Evolutionary conservation across 1,140 invertebrate genomes (phyloP), one percentile per base, ranked within the genome.

Genomic region (Leptoteleia sp.): DNA sequence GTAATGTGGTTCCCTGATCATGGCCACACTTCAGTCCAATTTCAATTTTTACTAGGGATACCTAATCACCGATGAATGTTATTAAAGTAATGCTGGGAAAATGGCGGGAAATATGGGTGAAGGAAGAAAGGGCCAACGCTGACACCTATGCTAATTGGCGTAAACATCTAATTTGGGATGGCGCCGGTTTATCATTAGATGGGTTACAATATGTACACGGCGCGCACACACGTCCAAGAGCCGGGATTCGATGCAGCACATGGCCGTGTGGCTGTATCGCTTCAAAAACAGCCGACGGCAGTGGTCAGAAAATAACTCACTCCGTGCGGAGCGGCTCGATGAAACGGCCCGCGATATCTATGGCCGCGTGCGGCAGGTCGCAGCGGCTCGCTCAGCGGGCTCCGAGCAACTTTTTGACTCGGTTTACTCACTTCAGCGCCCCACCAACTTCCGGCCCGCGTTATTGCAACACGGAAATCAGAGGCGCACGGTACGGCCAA

Each of bases 231-330:
- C 59, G 61, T 48, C 40, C 31, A 9, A 40, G 64, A 55, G 11
- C 38, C 50, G 35, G 45, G 38, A 42, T 31, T 57, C 43, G 62
- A 54, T 61, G 59, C 55, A 64, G 59, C 73, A 70, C 64, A 76
- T 70, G 65, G 64, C 50, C 38, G 42, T n/a, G n/a, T n/a, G 22
- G 64, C 50, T 55, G 43, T 64, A 70, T 76, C 65, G 57, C 31
- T 37, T 77, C 65, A 57, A 70, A 76, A 68, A 64, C 57, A 62
- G 65, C 57, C 65, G 73, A 70, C 52, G 59, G 48, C 65, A 77
- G 64, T 70, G 65, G 57, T 70, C 59, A 65, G 65, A 64, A 71
- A 71, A 77, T 77, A 77, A 77, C 65, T 77, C 75, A 76, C 48
- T 65, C 52, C 1, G 50, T 61, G 45, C 19, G 52, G 71, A 61